phyloP scores from a whole-genome alignment of 2,797 vertebrate species.

The Octomys mimax region DNA sequence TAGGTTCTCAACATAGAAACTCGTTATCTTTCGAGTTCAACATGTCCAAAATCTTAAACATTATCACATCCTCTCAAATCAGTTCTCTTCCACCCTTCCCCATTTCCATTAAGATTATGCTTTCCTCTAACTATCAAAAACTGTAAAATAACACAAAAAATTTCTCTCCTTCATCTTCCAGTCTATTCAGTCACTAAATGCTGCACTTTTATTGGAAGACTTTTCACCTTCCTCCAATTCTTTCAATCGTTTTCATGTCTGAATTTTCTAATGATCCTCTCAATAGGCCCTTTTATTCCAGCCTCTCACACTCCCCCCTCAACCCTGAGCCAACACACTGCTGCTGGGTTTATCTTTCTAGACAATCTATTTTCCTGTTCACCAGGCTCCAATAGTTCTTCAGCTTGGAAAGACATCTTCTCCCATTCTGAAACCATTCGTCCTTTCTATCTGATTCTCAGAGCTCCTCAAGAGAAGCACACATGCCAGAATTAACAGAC shows the following conservation, averaged over 20 bases:
- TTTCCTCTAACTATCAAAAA: background rate
- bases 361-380: background rate
- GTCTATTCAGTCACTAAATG: constrained; percentile 18
- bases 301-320: background rate
- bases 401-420: background rate
- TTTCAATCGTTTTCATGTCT: constrained; percentile 32
- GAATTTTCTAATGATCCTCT: constrained; percentile 38
- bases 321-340: background rate
- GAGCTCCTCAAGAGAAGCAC: background rate
- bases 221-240: background rate
- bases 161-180: constrained; percentile 8
- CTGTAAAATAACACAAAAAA: background rate
- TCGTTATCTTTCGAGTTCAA: constrained; percentile 14
- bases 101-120: background rate
- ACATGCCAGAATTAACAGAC: background rate
- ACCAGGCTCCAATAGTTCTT: constrained; percentile 16
- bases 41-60: background rate
- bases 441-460: background rate
- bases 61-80: constrained; percentile 20
- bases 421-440: background rate
- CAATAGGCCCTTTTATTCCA: background rate
- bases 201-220: background rate
- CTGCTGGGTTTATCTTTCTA: background rate
- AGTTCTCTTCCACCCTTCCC: background rate
- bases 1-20: background rate